Percentiles rank a stretch among this genome's conserved stretches.
Evolutionary conservation across 2,797 vertebrate genomes (phyloP).

Genomic region (Margarornis squamiger): DNA sequence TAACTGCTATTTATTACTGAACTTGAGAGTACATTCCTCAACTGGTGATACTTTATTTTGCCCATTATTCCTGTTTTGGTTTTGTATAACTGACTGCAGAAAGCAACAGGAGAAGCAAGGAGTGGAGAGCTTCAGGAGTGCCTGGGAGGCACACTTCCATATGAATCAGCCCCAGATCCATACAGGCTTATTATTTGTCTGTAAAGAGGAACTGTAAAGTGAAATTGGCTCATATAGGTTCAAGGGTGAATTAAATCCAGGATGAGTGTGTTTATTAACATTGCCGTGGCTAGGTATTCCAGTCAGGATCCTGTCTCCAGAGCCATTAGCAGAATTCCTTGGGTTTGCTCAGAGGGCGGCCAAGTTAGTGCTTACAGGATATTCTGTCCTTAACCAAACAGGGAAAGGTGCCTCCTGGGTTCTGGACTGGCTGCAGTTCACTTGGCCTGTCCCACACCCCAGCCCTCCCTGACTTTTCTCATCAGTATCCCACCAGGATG

Average conservation of each 20-base stretch:
- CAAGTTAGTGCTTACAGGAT: accelerated
- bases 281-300: accelerated
- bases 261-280: not conserved
- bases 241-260: not conserved
- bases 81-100: not conserved
- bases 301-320: not conserved
- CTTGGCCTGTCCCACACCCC: not conserved
- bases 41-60: not conserved
- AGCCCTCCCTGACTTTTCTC: not conserved
- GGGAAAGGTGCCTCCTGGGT: accelerated
- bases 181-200: accelerated
- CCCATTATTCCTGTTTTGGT: not conserved
- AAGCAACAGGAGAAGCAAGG: not conserved
- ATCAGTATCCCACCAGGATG: accelerated
- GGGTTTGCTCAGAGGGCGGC: not conserved
- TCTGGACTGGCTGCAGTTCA: not conserved
- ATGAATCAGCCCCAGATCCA: not conserved
- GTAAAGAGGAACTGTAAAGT: not conserved
- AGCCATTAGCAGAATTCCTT: not conserved
- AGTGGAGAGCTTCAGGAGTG: not conserved
- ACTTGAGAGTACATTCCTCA: not conserved
- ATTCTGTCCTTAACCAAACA: not conserved
- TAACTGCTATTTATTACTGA: not conserved
- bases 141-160: not conserved
- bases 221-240: not conserved